These are phyloP conservation scores for Pelobates cultripes DNA, from an alignment of 2,797 vertebrate species.

Conservation along the genomic window DNA sequence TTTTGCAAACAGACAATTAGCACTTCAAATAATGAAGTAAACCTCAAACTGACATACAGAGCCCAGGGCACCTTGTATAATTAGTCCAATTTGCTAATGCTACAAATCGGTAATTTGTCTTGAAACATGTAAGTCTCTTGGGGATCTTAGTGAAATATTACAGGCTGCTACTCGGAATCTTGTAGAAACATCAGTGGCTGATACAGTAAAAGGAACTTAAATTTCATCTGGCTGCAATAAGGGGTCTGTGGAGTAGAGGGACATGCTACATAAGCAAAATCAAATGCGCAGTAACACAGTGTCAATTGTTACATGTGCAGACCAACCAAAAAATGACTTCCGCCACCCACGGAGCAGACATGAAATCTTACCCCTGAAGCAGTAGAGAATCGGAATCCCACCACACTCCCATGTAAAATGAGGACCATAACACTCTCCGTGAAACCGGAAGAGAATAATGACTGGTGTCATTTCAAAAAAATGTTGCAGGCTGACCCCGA, in stretches of 20 bases:
- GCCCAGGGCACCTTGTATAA: constrained; percentile 44
- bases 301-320: background rate
- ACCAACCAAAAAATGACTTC: background rate
- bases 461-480: background rate
- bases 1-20: constrained; percentile 32
- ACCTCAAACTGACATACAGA: constrained; percentile 32
- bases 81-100: constrained; percentile 48
- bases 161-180: background rate
- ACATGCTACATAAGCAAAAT: background rate
- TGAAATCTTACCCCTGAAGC: background rate
- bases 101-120: constrained; percentile 48
- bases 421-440: background rate
- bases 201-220: background rate
- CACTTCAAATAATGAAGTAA: constrained; percentile 31
- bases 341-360: background rate
- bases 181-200: background rate
- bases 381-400: background rate
- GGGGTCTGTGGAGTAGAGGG: background rate
- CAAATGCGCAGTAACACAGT: background rate
- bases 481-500: background rate
- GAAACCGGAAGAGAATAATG: too few species aligned
- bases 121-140: constrained; percentile 27
- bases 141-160: constrained; percentile 22
- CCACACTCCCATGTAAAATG: background rate
- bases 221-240: background rate